Conservation (phyloP, 1,140 invertebrate genomes). For the Drosophila kanapiae region DNA sequence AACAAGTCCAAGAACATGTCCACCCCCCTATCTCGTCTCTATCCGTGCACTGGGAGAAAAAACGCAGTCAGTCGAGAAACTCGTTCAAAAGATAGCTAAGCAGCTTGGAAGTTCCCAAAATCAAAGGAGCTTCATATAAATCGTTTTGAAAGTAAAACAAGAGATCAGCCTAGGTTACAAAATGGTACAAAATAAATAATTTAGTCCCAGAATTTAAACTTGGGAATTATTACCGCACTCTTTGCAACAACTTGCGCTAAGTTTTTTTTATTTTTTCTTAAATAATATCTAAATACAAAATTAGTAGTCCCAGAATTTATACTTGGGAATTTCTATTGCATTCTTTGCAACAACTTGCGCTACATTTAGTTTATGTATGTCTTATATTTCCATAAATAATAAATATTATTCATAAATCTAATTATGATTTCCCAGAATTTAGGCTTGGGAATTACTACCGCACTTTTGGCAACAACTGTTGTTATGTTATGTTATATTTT, state of each 20-base stretch:
- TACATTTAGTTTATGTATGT: no score
- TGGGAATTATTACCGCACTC: not conserved
- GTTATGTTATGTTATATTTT: no score
- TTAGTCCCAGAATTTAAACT: not conserved
- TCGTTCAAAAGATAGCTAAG: not conserved
- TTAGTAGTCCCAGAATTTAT: not conserved
- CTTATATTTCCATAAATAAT: no score
- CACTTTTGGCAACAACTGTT: no score
- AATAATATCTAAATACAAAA: no score
- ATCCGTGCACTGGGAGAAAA: conserved; percentile 18
- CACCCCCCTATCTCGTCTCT: conserved; percentile 9
- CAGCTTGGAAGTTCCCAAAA: not conserved
- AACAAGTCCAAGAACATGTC: conserved; percentile 8
- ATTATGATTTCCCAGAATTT: no score
- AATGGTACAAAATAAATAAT: no score
- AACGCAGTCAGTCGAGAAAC: not conserved
- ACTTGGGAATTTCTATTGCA: not conserved
- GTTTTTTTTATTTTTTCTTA: no score
- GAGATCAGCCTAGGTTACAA: not conserved
- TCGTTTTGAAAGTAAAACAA: not conserved
- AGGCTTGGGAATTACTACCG: no score
- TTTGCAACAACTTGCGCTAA: no score
- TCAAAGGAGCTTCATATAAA: not conserved
- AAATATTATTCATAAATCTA: no score
- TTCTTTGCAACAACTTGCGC: not conserved